phyloP scores from a whole-genome alignment of 2,113 vertebrate species.

The Dunckerocampus dactyliophorus region DNA sequence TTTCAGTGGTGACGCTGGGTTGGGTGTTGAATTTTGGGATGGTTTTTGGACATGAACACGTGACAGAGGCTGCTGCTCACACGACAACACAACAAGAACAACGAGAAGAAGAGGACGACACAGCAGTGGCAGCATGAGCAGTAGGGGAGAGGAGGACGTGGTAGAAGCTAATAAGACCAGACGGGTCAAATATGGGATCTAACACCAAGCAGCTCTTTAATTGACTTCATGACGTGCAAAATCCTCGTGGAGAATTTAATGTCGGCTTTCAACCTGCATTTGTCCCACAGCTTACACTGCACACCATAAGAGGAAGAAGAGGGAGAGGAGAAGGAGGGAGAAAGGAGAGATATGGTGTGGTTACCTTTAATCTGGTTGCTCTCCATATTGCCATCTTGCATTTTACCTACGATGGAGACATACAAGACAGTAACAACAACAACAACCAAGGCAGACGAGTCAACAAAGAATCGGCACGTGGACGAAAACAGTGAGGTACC shows the following conservation, averaged over 20 bases:
- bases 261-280: slow-evolving; percentile 24
- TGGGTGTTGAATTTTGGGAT: too few species aligned
- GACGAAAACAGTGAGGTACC: slow-evolving; percentile 30
- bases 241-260: not conserved
- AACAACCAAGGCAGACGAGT: slow-evolving; percentile 81
- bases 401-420: slow-evolving; percentile 98
- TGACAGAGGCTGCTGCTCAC: slow-evolving; percentile 17
- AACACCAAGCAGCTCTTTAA: not conserved
- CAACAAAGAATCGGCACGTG: slow-evolving; percentile 65
- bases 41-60: not conserved
- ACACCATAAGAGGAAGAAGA: slow-evolving; percentile 15
- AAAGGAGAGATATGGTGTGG: slow-evolving; percentile 69
- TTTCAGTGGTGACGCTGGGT: too few species aligned
- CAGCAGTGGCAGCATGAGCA: slow-evolving; percentile 51
- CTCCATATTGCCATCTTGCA: slow-evolving; percentile 99
- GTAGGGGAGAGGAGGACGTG: slow-evolving; percentile 11
- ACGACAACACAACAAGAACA: slow-evolving; percentile 51
- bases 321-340: slow-evolving; percentile 26
- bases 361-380: slow-evolving; percentile 99
- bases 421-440: slow-evolving; percentile 89
- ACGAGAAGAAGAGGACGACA: slow-evolving; percentile 50
- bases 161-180: slow-evolving; percentile 34
- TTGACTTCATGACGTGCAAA: not conserved
- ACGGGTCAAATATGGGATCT: slow-evolving; percentile 40
- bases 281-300: slow-evolving; percentile 47